Evolutionary conservation across 1,140 invertebrate species (phyloP).

Genomic region (Dinoponera quadriceps): DNA sequence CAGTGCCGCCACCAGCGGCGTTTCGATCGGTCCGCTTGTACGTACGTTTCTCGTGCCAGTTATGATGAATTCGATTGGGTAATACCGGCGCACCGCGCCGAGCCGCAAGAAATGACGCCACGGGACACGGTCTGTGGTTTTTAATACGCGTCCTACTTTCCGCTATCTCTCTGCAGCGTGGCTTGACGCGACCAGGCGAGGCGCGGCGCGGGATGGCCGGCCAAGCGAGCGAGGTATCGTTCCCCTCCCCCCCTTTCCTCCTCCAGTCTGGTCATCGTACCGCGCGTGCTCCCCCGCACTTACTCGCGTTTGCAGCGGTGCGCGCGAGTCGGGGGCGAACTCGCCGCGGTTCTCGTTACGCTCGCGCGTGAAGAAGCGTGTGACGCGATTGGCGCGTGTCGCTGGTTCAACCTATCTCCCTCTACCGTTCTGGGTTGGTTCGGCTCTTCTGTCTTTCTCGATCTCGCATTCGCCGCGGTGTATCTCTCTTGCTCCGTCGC

Average conservation of each 20-base stretch:
- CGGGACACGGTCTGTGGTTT: slow-evolving; percentile 83
- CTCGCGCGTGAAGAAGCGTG: slow-evolving; percentile 64
- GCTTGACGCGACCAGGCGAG: not conserved
- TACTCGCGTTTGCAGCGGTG: slow-evolving; percentile 12
- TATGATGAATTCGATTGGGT: slow-evolving; percentile 84
- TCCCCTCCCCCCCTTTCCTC: not conserved
- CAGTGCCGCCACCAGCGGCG: not conserved
- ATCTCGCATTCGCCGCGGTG: slow-evolving; percentile 35
- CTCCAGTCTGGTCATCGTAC: slow-evolving; percentile 2
- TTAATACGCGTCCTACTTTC: slow-evolving; percentile 85
- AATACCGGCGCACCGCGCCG: slow-evolving; percentile 75
- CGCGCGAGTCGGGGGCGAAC: not conserved
- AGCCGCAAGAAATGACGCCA: slow-evolving; percentile 79
- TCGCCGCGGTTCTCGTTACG: slow-evolving; percentile 48
- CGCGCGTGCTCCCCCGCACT: slow-evolving; percentile 56
- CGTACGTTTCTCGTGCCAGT: slow-evolving; percentile 76
- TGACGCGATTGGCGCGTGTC: slow-evolving; percentile 74
- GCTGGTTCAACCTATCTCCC: slow-evolving; percentile 42
- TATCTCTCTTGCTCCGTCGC: slow-evolving; percentile 17
- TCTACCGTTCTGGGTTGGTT: not conserved
- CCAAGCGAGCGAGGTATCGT: slow-evolving; percentile 23
- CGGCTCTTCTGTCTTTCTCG: not conserved
- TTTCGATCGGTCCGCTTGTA: slow-evolving; percentile 12
- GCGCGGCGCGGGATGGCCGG: slow-evolving; percentile 1
- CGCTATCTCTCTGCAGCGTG: slow-evolving; percentile 75